phyloP scores from a whole-genome alignment of 2,797 vertebrate genomes.

The Tachyglossus aculeatus region DNA sequence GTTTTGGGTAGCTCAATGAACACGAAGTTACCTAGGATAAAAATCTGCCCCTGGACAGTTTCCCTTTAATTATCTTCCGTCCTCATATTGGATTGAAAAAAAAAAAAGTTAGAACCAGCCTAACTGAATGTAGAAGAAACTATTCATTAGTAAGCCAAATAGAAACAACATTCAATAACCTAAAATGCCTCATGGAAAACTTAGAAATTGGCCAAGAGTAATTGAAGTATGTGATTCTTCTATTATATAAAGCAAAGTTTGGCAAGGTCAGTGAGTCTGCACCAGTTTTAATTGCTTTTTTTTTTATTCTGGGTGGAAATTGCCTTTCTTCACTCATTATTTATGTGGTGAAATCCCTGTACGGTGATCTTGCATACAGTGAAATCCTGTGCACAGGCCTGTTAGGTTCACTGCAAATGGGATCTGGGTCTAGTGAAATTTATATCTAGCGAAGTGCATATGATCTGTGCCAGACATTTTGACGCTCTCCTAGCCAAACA shows the following conservation, averaged over 20 bases:
- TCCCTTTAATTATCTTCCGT: constrained; percentile 32
- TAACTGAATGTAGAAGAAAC: constrained; percentile 56
- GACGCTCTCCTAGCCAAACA: constrained; percentile 37
- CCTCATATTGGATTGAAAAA: constrained; percentile 10
- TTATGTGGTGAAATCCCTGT: constrained; percentile 48
- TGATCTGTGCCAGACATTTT: constrained; percentile 12
- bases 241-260: constrained; percentile 62
- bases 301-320: constrained; percentile 48
- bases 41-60: constrained; percentile 11
- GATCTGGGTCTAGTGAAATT: constrained; percentile 24
- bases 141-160: constrained; percentile 61
- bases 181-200: constrained; percentile 53
- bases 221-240: constrained; percentile 62
- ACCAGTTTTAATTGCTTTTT: constrained; percentile 63
- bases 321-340: constrained; percentile 34
- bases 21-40: constrained; percentile 20
- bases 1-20: neutral
- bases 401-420: constrained; percentile 45
- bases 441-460: neutral
- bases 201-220: constrained; percentile 57
- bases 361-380: constrained; percentile 41
- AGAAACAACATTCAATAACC: constrained; percentile 55
- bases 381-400: constrained; percentile 37
- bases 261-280: constrained; percentile 50
- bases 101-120: constrained; percentile 9